Conservation (phyloP, 2,113 vertebrate genomes). For the Takifugu bimaculatus region DNA sequence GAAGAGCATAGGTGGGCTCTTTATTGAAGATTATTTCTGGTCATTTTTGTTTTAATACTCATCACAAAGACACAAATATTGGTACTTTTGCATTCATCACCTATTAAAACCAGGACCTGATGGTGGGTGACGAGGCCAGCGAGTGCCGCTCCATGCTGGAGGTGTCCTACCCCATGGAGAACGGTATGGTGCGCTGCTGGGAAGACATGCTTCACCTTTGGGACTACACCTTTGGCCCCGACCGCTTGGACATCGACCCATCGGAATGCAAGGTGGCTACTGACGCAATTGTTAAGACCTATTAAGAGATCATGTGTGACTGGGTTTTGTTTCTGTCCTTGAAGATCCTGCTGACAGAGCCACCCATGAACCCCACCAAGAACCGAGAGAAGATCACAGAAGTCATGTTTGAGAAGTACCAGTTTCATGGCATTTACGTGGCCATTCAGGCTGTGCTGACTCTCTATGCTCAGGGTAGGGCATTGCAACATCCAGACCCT, state of each 20-base stretch:
- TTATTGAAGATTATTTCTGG: no score
- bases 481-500: no score
- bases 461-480: constrained; percentile 94
- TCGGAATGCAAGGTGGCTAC: constrained; percentile 84
- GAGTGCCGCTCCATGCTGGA: constrained; percentile 93
- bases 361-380: constrained; percentile 95
- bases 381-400: constrained; percentile 96
- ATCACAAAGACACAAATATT: no score
- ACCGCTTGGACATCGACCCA: constrained; percentile 88
- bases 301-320: background rate
- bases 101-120: constrained; percentile 83
- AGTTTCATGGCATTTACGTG: constrained; percentile 93
- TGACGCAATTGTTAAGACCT: background rate
- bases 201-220: constrained; percentile 98
- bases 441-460: constrained; percentile 97
- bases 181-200: constrained; percentile 94
- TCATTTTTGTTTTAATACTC: no score
- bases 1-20: no score
- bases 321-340: background rate
- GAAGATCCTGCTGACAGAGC: constrained; percentile 88
- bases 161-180: constrained; percentile 97
- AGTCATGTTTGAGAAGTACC: constrained; percentile 98
- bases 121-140: constrained; percentile 97
- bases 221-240: constrained; percentile 94
- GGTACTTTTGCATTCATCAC: no score